Percentiles rank a stretch among this genome's conserved stretches.
Conservation (phyloP, 2,113 vertebrate genomes). For the Platysteira castanea region DNA sequence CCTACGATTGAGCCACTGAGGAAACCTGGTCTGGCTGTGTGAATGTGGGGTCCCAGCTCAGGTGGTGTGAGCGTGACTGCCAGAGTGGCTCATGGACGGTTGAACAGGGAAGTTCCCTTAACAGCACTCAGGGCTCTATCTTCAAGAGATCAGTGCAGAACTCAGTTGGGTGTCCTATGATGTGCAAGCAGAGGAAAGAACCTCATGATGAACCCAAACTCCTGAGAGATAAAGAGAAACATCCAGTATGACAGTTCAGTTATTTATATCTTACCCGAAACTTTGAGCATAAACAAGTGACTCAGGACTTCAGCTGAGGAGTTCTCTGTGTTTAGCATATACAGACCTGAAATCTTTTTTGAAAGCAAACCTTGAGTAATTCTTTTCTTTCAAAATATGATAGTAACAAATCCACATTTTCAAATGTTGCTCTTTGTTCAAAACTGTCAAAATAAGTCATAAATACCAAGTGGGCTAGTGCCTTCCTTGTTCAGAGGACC, state of each 20-base stretch:
- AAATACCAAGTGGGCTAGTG: not conserved
- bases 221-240: not conserved
- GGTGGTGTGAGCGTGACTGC: not conserved
- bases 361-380: not conserved
- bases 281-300: accelerated
- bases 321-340: not conserved
- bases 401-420: not conserved
- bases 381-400: not conserved
- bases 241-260: not conserved
- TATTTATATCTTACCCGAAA: not conserved
- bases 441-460: not conserved
- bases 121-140: not conserved
- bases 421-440: not conserved
- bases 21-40: not conserved
- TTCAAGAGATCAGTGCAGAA: not conserved
- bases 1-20: not conserved
- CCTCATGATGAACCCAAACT: accelerated
- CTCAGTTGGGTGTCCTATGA: accelerated
- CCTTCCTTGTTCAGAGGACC: not conserved
- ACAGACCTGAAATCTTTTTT: not conserved
- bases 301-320: not conserved
- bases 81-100: not conserved
- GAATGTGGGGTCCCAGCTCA: not conserved
- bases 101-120: not conserved
- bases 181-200: not conserved